Percentiles rank a stretch among this genome's conserved stretches.
Evolutionary conservation across 2,888 invertebrate genomes (phyloP).

Genomic region (Mechanitis messenoides): DNA sequence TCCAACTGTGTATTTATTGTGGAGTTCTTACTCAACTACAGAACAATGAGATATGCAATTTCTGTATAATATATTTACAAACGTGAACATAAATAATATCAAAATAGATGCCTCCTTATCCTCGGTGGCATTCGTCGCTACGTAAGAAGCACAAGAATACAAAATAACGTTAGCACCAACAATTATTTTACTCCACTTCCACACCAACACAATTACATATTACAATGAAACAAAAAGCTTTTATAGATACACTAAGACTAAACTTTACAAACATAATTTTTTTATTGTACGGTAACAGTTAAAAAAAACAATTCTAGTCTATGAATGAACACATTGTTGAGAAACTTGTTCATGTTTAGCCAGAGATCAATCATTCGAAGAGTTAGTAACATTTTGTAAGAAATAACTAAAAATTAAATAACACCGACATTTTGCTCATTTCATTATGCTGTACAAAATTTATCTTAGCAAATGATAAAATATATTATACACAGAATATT

Average conservation of each 20-base stretch:
- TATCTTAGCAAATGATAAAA: not conserved
- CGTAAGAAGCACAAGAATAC: conserved; percentile 44
- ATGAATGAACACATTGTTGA: not conserved
- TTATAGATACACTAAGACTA: not conserved
- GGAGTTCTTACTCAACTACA: conserved; percentile 60
- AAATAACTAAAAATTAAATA: conserved; percentile 11
- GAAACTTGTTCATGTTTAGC: not conserved
- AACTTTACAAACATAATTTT: not conserved
- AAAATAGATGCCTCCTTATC: conserved; percentile 56
- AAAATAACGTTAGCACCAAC: conserved; percentile 53
- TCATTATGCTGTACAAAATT: conserved; percentile 1
- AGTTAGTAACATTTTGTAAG: not conserved
- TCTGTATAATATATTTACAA: conserved; percentile 70
- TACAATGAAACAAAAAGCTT: not conserved
- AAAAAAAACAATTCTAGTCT: no score
- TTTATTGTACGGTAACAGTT: no score
- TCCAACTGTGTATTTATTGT: conserved; percentile 65
- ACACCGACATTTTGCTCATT: conserved; percentile 4
- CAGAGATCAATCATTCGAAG: not conserved
- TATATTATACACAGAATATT: not conserved
- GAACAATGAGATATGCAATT: conserved; percentile 73
- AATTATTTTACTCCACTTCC: conserved; percentile 21
- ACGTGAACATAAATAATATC: conserved; percentile 73
- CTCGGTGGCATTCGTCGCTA: conserved; percentile 29
- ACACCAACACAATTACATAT: conserved; percentile 6